Evolutionary conservation across 2,888 invertebrate species (phyloP), one percentile per base, ranked within the genome.

Genomic region (Ametastegia equiseti): DNA sequence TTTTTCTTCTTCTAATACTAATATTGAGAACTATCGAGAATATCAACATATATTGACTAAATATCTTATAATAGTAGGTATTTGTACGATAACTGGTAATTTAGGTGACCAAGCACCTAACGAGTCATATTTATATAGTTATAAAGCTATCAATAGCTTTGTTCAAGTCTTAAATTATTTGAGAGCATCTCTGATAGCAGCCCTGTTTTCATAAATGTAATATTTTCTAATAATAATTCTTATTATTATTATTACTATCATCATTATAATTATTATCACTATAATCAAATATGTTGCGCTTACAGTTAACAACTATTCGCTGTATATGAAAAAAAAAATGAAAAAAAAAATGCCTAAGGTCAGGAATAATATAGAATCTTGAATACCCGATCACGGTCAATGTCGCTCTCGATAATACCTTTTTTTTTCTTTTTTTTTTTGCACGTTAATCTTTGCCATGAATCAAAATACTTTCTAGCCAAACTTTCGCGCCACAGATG

Each of bases 41-140:
- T 54, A 54, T 54, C 19, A 54, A n/a, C 23, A 54, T 73, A 80
- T 82, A 65, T n/a, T 36, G 84, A 86, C 79, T 81, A 83, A 83
- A 83, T 75, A 78, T 79, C 71, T 39, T 81, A 73, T 73, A 27
- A 27, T 78, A 75, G 45, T 60, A 39, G n/a, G n/a, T 54, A 19
- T 54, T 54, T 54, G 54, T 54, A 54, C 54, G 54, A 23, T 54
- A 9, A 63, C 6, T 63, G 33, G 63, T 33, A 63, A 63, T 54
- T 54, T 54, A 54, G 54, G 54, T 11, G 54, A 54, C 54, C 54
- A 9, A 54, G 23, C 54, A 54, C 54, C 54, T 54, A 54, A 9
- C 1, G 6, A 54, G 54, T 54, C 23, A 6, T 50, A 11, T 23
- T n/a, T 19, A 54, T 42, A 42, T 42, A 42, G 42, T 7, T 54